Evolutionary conservation across 1,140 invertebrate species (phyloP), one percentile per base, ranked within the genome.

Genomic region (Atta colombica): DNA sequence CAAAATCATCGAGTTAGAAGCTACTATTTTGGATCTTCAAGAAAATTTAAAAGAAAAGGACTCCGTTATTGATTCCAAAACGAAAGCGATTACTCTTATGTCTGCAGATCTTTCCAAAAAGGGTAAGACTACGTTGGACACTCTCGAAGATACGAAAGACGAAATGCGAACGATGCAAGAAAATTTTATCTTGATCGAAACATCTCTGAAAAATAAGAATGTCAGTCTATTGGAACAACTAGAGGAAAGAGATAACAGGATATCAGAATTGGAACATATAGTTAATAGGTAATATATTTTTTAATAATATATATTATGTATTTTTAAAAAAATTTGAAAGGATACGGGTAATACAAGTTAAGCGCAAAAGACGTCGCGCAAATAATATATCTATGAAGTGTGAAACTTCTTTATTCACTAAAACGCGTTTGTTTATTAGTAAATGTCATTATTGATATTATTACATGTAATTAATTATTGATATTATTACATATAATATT

Each of bases 11-110:
- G 96, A 97, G 93, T 93, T 97, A 87, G 97, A 98, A 93, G 96
- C 96, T 12, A 96, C 95, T 87, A 96, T 97, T 69, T 91, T 97
- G 53, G 97, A 97, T 94, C 95, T 97, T 77, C 96, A 97, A 95
- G 98, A 98, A 94, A 97, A 97, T 94, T 96, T 98, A 25, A 97
- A 97, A 92, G 98, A 98, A 92, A 98, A 98, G 94, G 98, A 98
- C 93, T 97, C 97, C 91, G 97, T 99, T 63, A 98, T 98, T 92
- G 97, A 98, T 94, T 97, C 98, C 14, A 96, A 98, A 94, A 98
- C 97, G 88, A 97, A 97, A 95, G 98, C 98, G 25, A 96, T 97
- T 53, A 96, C 97, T n/a, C 94, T 98, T 77, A 97, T 98, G 96
- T 97, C 97, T 7, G 97, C 97, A 88, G 97, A 97, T 93, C 95